Percentiles rank a stretch among this genome's conserved stretches.
Evolutionary conservation across 2,113 vertebrate genomes (phyloP).

Genomic region (Cacatua alba): DNA sequence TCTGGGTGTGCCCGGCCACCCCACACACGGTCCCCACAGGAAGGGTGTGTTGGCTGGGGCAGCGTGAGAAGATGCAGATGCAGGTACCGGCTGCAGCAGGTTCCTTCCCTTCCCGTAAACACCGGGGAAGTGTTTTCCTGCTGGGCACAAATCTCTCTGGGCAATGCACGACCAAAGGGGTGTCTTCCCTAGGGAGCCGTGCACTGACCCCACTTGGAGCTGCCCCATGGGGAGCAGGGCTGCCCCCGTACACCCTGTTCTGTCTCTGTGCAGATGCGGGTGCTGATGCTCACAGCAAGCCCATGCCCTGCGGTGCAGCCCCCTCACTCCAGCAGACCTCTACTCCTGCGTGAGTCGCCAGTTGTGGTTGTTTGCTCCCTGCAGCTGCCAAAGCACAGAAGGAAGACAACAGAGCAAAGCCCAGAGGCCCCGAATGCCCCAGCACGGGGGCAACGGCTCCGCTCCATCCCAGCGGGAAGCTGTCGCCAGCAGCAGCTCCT

Average conservation of each 20-base stretch:
- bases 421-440: accelerated
- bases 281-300: neutral
- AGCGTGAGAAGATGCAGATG: neutral
- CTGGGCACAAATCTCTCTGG: accelerated
- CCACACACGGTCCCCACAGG: neutral
- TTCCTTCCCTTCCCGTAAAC: neutral
- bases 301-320: accelerated
- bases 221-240: accelerated
- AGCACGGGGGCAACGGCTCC: neutral
- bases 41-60: neutral
- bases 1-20: neutral
- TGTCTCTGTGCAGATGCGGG: accelerated
- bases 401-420: neutral
- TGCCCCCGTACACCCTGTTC: accelerated
- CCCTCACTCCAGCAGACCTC: neutral
- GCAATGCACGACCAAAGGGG: accelerated
- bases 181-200: accelerated
- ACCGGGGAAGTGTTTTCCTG: accelerated
- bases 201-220: accelerated
- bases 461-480: neutral
- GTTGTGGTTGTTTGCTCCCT: neutral
- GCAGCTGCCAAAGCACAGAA: neutral
- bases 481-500: neutral
- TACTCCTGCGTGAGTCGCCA: neutral
- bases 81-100: neutral